phyloP scores from a whole-genome alignment of 2,797 vertebrate genomes.

The Kryptopterus vitreolus region DNA sequence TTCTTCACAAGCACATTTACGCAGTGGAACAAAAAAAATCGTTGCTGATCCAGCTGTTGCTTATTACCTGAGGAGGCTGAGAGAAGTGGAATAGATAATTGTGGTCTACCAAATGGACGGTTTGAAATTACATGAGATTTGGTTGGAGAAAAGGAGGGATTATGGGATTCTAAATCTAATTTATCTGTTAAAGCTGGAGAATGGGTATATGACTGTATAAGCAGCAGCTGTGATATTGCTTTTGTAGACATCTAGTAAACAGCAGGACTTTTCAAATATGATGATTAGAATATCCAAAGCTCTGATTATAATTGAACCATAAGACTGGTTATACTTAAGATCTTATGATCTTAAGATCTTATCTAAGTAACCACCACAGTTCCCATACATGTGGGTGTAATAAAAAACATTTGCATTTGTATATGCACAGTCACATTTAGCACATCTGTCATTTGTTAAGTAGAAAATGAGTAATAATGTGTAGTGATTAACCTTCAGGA shows the following conservation, averaged over 20 bases:
- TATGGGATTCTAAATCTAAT: neutral
- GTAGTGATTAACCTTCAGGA: neutral
- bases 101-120: neutral
- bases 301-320: neutral
- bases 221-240: neutral
- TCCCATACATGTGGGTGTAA: neutral
- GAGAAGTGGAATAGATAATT: slow-evolving; percentile 3
- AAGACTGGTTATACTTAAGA: neutral
- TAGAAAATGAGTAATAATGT: neutral
- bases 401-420: neutral
- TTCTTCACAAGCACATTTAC: slow-evolving; percentile 28
- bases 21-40: slow-evolving; percentile 31
- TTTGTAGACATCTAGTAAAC: neutral
- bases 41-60: slow-evolving; percentile 35
- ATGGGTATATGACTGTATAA: neutral
- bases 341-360: neutral
- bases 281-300: neutral
- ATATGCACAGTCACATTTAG: neutral
- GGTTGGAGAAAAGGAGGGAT: neutral
- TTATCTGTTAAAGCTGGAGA: neutral
- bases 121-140: neutral
- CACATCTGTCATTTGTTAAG: neutral
- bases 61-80: slow-evolving; percentile 23
- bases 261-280: neutral
- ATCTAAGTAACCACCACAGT: too few species aligned